These are phyloP conservation scores for Nilaparvata lugens DNA, from an alignment of 1,140 invertebrate genomes.

Conservation along the genomic window DNA sequence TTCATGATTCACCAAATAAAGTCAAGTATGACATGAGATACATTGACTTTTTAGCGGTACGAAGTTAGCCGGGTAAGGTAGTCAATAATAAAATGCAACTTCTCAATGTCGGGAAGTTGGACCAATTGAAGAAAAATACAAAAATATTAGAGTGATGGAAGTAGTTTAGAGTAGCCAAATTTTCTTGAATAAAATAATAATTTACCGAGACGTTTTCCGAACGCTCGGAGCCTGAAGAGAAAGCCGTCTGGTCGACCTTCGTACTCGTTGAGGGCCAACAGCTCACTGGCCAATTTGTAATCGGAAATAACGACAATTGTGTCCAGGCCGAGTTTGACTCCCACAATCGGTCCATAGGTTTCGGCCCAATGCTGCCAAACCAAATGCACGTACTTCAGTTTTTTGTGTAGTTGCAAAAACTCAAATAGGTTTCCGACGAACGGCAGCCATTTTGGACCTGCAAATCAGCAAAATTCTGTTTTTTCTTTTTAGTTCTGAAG, in stretches of 20 bases:
- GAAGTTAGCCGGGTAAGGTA: no score
- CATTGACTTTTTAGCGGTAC: no score
- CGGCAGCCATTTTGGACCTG: conserved; percentile 41
- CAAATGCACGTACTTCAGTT: conserved; percentile 33
- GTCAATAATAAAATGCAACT: no score
- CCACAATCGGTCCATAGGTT: conserved; percentile 38
- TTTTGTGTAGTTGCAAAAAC: conserved; percentile 27
- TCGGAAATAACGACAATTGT: conserved; percentile 52
- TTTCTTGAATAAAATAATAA: no score
- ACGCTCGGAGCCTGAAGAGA: conserved; percentile 50
- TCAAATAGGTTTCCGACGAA: conserved; percentile 35
- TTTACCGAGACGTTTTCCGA: conserved; percentile 53
- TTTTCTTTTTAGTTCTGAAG: no score
- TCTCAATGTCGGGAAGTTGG: no score
- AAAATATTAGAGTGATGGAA: no score
- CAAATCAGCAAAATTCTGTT: no score
- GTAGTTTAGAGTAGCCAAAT: no score
- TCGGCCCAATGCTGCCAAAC: conserved; percentile 30
- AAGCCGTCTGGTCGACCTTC: conserved; percentile 59
- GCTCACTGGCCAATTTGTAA: conserved; percentile 47
- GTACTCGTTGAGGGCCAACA: conserved; percentile 50
- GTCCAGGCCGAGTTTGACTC: conserved; percentile 45
- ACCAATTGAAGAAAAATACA: no score
- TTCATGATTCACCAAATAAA: no score
- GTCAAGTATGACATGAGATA: no score